Evolutionary conservation across 2,888 invertebrate species (phyloP).

Genomic region (Sphinx pinastri): DNA sequence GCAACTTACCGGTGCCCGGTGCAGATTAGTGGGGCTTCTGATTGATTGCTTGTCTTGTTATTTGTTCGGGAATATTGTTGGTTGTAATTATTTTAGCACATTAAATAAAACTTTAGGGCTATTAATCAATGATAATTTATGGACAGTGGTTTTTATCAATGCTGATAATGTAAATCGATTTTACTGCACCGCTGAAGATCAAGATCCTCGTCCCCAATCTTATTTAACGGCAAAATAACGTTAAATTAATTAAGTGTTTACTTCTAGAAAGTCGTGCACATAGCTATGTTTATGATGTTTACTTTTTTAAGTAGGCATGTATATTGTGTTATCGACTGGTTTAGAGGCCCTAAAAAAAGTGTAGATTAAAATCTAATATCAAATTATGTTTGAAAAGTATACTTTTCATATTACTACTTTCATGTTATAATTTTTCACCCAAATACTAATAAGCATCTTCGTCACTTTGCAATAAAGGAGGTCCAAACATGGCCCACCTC

Average conservation of each 20-base stretch:
- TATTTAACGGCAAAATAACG: neutral
- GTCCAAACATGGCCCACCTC: neutral
- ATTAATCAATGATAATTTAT: neutral
- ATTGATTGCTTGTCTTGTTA: slow-evolving; percentile 10
- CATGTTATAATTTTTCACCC: no score
- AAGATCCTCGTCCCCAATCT: neutral
- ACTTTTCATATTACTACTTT: no score
- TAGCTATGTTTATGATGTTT: no score
- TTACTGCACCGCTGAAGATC: neutral
- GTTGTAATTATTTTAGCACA: neutral
- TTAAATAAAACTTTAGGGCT: slow-evolving; percentile 27
- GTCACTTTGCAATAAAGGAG: neutral
- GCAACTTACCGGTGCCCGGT: slow-evolving; percentile 8
- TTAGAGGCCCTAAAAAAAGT: no score
- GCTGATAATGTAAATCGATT: neutral
- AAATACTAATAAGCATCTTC: no score
- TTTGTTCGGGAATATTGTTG: slow-evolving; percentile 3
- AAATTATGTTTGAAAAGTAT: no score
- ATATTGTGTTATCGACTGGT: no score
- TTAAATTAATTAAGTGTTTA: neutral
- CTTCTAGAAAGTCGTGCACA: no score
- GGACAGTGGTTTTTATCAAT: neutral
- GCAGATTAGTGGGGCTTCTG: slow-evolving; percentile 22
- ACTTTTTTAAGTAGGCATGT: no score
- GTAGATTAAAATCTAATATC: no score